A percentile compares a stretch with the other conserved stretches of the same genome.
Conservation (phyloP, 2,113 vertebrate species). For the Thamnophis sirtalis region DNA sequence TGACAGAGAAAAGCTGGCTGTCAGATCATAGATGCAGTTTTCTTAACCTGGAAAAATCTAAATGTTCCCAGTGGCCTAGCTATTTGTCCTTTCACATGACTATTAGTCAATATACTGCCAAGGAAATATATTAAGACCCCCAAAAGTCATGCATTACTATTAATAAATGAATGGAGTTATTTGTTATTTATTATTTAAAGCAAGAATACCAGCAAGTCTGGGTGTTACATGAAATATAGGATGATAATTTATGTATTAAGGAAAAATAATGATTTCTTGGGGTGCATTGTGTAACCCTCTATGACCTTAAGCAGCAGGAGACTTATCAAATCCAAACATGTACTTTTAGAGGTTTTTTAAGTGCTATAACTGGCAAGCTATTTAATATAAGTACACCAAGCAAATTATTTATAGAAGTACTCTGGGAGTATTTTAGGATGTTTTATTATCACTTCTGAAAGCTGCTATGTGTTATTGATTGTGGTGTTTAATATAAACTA, state of each 20-base stretch:
- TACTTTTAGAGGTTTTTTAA: slow-evolving; percentile 75
- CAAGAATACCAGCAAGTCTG: slow-evolving; percentile 66
- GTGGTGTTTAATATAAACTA: slow-evolving; percentile 75
- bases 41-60: slow-evolving; percentile 69
- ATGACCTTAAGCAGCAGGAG: slow-evolving; percentile 68
- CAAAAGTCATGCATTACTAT: slow-evolving; percentile 70
- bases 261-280: slow-evolving; percentile 78
- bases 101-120: slow-evolving; percentile 58
- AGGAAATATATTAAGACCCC: slow-evolving; percentile 56
- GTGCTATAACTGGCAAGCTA: slow-evolving; percentile 76
- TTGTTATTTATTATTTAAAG: slow-evolving; percentile 83
- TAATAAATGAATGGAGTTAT: slow-evolving; percentile 79
- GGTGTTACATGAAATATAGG: slow-evolving; percentile 78
- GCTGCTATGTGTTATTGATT: slow-evolving; percentile 75
- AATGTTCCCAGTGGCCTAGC: slow-evolving; percentile 67
- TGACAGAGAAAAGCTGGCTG: slow-evolving; percentile 51
- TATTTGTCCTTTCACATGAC: slow-evolving; percentile 70
- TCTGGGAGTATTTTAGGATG: slow-evolving; percentile 80
- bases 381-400: slow-evolving; percentile 80
- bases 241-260: slow-evolving; percentile 84
- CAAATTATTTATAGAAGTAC: slow-evolving; percentile 81
- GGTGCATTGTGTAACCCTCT: slow-evolving; percentile 58
- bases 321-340: slow-evolving; percentile 76
- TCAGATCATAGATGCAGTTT: slow-evolving; percentile 55
- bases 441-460: slow-evolving; percentile 79